These are phyloP conservation scores for Dynastes tityus DNA, from an alignment of 2,888 invertebrate species.

Conservation along the genomic window DNA sequence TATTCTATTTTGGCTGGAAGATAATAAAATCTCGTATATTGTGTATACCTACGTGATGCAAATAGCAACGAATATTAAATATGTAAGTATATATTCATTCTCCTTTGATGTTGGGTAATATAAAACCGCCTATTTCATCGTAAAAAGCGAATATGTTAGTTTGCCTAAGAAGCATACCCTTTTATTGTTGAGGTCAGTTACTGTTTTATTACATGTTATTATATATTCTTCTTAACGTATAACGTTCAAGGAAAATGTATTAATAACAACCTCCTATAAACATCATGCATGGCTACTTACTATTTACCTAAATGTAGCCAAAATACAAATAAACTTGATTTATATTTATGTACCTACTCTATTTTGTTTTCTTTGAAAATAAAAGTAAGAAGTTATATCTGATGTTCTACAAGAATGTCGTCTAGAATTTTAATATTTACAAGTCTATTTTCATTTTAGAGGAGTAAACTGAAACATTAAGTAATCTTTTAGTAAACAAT, in stretches of 20 bases:
- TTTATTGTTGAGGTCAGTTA: constrained; percentile 12
- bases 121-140: constrained; percentile 7
- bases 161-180: neutral
- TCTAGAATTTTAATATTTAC: no score
- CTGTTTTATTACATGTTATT: constrained; percentile 2
- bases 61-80: neutral
- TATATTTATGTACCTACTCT: neutral
- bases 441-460: no score
- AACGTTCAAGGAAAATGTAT: constrained; percentile 20
- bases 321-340: neutral
- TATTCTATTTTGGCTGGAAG: neutral
- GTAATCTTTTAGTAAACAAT: no score
- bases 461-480: no score
- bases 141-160: neutral
- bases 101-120: constrained; percentile 9
- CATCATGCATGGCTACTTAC: neutral
- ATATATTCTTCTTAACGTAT: neutral
- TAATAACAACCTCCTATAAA: constrained; percentile 1
- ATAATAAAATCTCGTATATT: neutral
- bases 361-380: no score
- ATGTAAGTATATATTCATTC: neutral
- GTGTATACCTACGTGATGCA: neutral
- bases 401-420: no score
- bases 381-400: no score
- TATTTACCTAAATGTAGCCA: neutral